A percentile compares a stretch with the other conserved stretches of the same genome.
phyloP scores from a whole-genome alignment of 2,888 invertebrate genomes.

The Catocala nupta region DNA sequence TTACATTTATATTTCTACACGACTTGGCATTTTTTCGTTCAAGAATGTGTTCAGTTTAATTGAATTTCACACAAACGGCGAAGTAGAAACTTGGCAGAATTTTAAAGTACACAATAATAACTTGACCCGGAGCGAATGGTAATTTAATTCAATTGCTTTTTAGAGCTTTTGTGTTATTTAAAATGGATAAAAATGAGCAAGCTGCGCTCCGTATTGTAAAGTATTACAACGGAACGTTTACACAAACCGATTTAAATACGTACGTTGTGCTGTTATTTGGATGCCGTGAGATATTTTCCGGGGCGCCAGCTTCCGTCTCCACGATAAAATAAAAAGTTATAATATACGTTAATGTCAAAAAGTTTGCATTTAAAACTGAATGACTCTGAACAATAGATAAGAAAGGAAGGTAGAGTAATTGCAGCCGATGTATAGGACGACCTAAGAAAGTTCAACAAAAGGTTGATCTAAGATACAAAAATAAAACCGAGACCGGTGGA shows the following conservation, averaged over 20 bases:
- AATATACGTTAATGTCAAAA: constrained; percentile 12
- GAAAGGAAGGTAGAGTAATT: constrained; percentile 30
- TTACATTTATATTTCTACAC: constrained; percentile 12
- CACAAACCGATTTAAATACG: constrained; percentile 18
- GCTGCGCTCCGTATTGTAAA: constrained; percentile 6
- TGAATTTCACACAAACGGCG: constrained; percentile 33
- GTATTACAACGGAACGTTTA: constrained; percentile 9
- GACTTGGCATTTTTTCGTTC: constrained; percentile 22
- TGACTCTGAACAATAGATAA: constrained; percentile 20
- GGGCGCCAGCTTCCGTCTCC: neutral
- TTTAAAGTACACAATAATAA: constrained; percentile 38
- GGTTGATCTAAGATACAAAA: constrained; percentile 42
- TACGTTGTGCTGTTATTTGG: constrained; percentile 15
- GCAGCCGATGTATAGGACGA: constrained; percentile 34
- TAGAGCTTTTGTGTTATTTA: constrained; percentile 25
- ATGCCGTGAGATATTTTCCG: constrained; percentile 11
- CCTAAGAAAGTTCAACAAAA: constrained; percentile 43
- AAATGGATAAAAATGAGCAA: constrained; percentile 21
- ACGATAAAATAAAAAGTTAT: constrained; percentile 4
- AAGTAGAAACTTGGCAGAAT: constrained; percentile 30
- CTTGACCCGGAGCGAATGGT: constrained; percentile 26
- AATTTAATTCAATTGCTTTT: constrained; percentile 42
- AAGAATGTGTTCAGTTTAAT: constrained; percentile 36
- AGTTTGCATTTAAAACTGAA: constrained; percentile 13
- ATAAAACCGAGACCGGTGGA: constrained; percentile 19